Base-by-base conservation (phyloP, 2,113 vertebrate species). In the chimpanzee (Pan troglodytes) region DNA sequence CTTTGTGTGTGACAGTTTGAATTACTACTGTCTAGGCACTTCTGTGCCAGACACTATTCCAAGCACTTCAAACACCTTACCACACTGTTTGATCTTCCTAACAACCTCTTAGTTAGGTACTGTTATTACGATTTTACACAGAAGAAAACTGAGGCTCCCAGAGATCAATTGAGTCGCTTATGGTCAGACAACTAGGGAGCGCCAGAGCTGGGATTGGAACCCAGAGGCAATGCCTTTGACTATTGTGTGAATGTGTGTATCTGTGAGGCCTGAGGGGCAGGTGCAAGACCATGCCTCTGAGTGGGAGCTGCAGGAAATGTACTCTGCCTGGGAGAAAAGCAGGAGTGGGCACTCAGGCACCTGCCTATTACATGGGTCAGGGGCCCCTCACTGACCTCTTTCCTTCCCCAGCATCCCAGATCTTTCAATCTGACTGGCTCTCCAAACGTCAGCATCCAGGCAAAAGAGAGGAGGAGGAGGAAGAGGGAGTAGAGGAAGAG, bases 391-490 rank as follows among this genome's bases (percentile, higher is more conserved):
- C 30, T 83, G 45, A n/a, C n/a, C 93, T 13, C 94, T 97, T 96
- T 97, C 64, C n/a, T 98, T 96, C 59, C 35, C 52, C 98, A 99
- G 99, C 99, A 32, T 94, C 96, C 76, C 97, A 98, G 79, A 73
- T 88, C 38, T 97, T 98, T 96, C 98, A 98, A 82, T 88, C 97
- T 17, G 98, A 98, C 83, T 98, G 98, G 99, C 76, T 99, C 76
- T 98, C 99, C 17, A 99, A 99, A 98, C 99, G 99, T 83, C 99
- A 99, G 96, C 99, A 99, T 87, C 99, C 99, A n/a, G 99, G 99
- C 79, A 99, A 98, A 97, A 99, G 99, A 95, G 68, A 95, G 35
- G 88, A 95, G 16, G 95, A 94, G 40, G 50, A n/a, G 13, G 90
- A 95, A 1, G 97, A 32, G 96, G 97, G 48, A 25, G 85, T 48